These are phyloP conservation scores for Gila orcuttii DNA, from an alignment of 2,113 vertebrate species.

Conservation along the genomic window DNA sequence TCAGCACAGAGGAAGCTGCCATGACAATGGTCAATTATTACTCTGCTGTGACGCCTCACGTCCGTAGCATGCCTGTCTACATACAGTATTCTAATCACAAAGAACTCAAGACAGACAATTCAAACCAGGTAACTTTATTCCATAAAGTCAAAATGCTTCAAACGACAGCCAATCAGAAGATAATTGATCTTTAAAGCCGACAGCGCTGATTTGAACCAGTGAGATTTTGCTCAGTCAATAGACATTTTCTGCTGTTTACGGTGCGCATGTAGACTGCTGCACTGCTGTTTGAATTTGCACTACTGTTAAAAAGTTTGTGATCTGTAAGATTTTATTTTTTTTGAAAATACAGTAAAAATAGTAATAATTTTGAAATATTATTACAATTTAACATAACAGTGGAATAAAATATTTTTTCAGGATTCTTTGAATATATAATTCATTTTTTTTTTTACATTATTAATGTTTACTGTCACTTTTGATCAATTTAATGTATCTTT, in stretches of 20 bases:
- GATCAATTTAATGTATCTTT: too few relatives aligned
- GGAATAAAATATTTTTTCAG: too few relatives aligned
- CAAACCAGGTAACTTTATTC: slow-evolving; percentile 89
- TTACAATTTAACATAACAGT: too few relatives aligned
- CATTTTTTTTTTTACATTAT: too few relatives aligned
- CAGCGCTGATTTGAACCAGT: not conserved
- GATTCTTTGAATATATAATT: too few relatives aligned
- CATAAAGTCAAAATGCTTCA: not conserved
- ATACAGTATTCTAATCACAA: slow-evolving; percentile 99
- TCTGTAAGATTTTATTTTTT: too few relatives aligned
- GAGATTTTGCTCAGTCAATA: not conserved
- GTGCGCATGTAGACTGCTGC: not conserved
- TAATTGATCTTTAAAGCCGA: not conserved
- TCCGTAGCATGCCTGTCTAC: slow-evolving; percentile 93
- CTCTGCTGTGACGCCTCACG: slow-evolving; percentile 88
- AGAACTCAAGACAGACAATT: slow-evolving; percentile 94
- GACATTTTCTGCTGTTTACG: not conserved
- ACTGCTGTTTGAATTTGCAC: not conserved
- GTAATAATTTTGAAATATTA: too few relatives aligned
- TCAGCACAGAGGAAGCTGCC: slow-evolving; percentile 95
- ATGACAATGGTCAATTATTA: slow-evolving; percentile 98
- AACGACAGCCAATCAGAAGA: not conserved
- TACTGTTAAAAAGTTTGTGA: not conserved
- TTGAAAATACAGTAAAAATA: too few relatives aligned
- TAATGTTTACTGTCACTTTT: too few relatives aligned